Evolutionary conservation across 2,113 vertebrate genomes (phyloP), one percentile per base, ranked within the genome.

Genomic region (Ranitomeya imitator): DNA sequence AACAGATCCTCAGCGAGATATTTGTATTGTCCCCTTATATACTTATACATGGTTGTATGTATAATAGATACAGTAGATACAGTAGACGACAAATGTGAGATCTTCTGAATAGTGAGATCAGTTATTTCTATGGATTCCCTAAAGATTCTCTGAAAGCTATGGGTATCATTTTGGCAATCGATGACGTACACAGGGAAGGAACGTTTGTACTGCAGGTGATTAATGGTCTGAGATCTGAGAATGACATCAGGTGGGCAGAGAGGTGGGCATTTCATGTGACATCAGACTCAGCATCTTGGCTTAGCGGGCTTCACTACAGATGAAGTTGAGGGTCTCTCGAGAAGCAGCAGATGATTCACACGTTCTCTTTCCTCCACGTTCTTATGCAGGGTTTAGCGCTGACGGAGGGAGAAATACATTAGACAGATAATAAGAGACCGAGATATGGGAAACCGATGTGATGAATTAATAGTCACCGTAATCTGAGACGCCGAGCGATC

Each of bases 391-490:
- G 78, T 87, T 88, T 84, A 83, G 71, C n/a, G 76, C 79, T 84
- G 71, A 45, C 23, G n/a, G 15, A 45, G 81, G 61, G 60, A 82
- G 61, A 88, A 88, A 88, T 84, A 88, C 73, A 76, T 78, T 78
- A 84, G 71, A 88, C 59, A 84, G 87, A 83, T 84, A 88, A 59
- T 51, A 84, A 77, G 80, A 76, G 67, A 76, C 55, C 84, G 59
- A 88, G 60, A 88, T 84, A 79, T 21, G 69, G 61, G n/a, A 84
- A 84, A 77, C 15, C 18, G 16, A 84, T 55, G 59, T 77, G 81
- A 88, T 84, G 81, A 88, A 88, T 84, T 67, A 55, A 88, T 78
- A 63, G 71, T 67, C 73, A 88, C 65, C 69, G 81, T 67, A 88
- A 84, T 67, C 57, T 45, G 81, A 88, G 73, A 52, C 73, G 55